phyloP scores from a whole-genome alignment of 2,113 vertebrate genomes.

The Amia ocellicauda region DNA sequence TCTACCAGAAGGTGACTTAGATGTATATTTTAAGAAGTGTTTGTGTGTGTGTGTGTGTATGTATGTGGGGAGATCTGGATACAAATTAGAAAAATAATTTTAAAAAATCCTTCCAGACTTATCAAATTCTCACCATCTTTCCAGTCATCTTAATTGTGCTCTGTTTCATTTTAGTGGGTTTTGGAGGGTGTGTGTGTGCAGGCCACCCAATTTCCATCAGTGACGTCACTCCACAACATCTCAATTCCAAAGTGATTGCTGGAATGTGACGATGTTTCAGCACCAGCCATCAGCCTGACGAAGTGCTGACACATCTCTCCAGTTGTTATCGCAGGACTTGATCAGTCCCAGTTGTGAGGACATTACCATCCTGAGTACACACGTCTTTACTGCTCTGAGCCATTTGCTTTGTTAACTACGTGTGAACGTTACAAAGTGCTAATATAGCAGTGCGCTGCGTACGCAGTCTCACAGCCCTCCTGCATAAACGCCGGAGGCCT shows the following conservation, averaged over 20 bases:
- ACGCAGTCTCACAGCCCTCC: constrained; percentile 43
- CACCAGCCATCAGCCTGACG: constrained; percentile 40
- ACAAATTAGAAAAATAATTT: constrained; percentile 53
- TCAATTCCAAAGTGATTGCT: constrained; percentile 44
- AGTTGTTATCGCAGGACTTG: constrained; percentile 45
- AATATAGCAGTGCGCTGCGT: constrained; percentile 48
- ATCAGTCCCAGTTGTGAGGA: constrained; percentile 53
- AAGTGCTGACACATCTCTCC: constrained; percentile 53
- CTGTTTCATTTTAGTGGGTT: background rate
- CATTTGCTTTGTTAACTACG: constrained; percentile 83
- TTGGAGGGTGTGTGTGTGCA: background rate
- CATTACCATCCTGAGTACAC: constrained; percentile 30
- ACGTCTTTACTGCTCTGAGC: constrained; percentile 37
- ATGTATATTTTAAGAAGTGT: constrained; percentile 18
- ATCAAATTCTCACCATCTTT: no score
- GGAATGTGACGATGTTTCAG: constrained; percentile 51
- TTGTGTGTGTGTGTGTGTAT: no score
- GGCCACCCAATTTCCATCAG: background rate
- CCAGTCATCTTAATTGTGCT: no score
- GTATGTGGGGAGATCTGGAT: no score
- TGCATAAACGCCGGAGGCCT: constrained; percentile 48
- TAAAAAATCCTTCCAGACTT: no score
- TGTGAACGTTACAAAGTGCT: constrained; percentile 75
- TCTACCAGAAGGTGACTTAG: constrained; percentile 54
- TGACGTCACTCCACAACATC: constrained; percentile 32